Conservation (phyloP, 2,113 vertebrate genomes). For the Brachirus orientalis region DNA sequence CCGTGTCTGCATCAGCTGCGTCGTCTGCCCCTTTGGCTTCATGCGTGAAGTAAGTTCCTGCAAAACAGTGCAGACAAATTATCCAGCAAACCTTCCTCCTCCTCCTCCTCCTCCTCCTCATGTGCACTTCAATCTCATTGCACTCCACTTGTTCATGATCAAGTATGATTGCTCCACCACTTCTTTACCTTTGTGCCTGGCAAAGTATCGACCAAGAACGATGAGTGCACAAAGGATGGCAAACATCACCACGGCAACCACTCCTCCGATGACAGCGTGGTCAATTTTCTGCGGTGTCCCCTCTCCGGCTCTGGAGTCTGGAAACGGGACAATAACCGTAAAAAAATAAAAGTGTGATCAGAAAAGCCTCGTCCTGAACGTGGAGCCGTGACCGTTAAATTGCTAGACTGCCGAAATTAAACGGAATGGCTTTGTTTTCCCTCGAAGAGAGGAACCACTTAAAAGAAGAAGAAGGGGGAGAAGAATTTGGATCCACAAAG, state of each 20-base stretch:
- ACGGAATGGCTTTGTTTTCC: conserved; percentile 42
- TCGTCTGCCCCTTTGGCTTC: conserved; percentile 99
- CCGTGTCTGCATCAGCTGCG: conserved; percentile 97
- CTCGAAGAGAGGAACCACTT: no score
- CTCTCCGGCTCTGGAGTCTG: conserved; percentile 95
- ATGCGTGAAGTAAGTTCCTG: conserved; percentile 99
- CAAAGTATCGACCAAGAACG: conserved; percentile 97
- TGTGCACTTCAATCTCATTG: conserved; percentile 31
- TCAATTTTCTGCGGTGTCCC: conserved; percentile 93
- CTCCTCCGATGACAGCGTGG: conserved; percentile 96
- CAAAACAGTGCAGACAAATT: conserved; percentile 55
- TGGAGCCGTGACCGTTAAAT: conserved; percentile 27
- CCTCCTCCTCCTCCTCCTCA: conserved; percentile 4
- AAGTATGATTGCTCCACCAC: conserved; percentile 45
- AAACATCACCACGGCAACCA: conserved; percentile 98
- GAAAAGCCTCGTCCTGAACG: conserved; percentile 30
- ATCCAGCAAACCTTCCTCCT: conserved; percentile 7
- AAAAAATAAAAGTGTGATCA: conserved; percentile 35
- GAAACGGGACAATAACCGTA: conserved; percentile 61
- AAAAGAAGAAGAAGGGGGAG: no score
- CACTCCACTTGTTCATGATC: conserved; percentile 60
- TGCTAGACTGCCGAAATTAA: conserved; percentile 22
- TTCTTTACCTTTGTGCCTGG: conserved; percentile 98
- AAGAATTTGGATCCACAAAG: conserved; percentile 15
- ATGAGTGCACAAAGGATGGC: conserved; percentile 99